Percentiles rank a stretch among this genome's conserved stretches.
phyloP scores from a whole-genome alignment of 2,113 vertebrate genomes.

The Rhizomys pruinosus region DNA sequence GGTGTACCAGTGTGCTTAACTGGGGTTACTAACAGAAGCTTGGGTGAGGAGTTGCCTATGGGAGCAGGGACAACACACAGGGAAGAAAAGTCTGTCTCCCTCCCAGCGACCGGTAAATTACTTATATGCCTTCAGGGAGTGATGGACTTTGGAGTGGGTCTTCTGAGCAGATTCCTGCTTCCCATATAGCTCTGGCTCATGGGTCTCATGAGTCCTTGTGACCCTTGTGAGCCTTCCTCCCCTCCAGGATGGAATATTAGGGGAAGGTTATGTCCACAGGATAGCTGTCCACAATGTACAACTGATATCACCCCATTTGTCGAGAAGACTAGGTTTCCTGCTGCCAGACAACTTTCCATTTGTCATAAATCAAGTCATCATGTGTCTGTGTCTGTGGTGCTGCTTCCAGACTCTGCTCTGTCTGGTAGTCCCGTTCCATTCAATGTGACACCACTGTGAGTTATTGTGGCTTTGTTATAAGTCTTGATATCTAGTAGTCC shows the following conservation, averaged over 20 bases:
- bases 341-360: background rate
- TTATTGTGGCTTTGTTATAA: background rate
- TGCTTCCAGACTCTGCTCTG: background rate
- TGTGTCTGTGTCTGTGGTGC: background rate
- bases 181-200: background rate
- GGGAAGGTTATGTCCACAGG: background rate
- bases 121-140: background rate
- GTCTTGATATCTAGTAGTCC: background rate
- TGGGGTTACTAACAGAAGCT: background rate
- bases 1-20: background rate
- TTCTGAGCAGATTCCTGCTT: background rate
- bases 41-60: background rate
- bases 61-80: background rate
- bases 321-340: background rate
- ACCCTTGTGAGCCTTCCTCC: background rate
- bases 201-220: too few species aligned
- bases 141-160: background rate
- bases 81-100: background rate
- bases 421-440: background rate
- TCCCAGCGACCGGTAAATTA: background rate
- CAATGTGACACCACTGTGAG: background rate
- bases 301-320: background rate
- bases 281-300: background rate
- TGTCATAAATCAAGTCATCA: background rate
- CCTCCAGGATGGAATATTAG: background rate